Percentiles rank a stretch among this genome's conserved stretches.
Evolutionary conservation across 2,888 invertebrate species (phyloP).

Genomic region (Acrocyrtus sp.): DNA sequence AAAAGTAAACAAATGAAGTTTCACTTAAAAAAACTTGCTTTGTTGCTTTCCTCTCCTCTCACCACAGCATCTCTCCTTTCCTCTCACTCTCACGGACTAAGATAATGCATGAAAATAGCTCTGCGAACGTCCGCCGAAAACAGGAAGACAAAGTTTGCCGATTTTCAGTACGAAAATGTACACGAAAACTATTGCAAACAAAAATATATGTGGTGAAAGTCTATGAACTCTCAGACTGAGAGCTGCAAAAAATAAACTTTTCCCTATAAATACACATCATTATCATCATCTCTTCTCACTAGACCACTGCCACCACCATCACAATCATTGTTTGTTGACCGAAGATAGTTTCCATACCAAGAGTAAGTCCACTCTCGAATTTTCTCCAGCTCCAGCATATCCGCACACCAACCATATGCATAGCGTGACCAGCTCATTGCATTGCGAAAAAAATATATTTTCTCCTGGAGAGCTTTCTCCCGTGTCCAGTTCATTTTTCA

Average conservation of each 20-base stretch:
- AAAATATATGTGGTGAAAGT: background rate
- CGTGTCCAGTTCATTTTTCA: background rate
- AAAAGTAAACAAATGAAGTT: conserved; percentile 46
- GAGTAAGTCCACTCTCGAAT: conserved; percentile 3
- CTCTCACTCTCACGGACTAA: background rate
- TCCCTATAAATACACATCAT: background rate
- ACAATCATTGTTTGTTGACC: background rate
- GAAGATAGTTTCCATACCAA: background rate
- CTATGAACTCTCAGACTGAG: background rate
- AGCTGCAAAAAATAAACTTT: no score
- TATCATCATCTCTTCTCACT: background rate
- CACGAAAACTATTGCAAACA: background rate
- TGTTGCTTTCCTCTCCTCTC: background rate
- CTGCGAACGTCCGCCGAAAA: no score
- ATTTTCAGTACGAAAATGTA: conserved; percentile 13
- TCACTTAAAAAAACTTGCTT: conserved; percentile 15
- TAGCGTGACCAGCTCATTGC: background rate
- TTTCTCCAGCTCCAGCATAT: background rate
- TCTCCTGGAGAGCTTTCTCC: background rate
- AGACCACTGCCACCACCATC: background rate
- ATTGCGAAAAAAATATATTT: conserved; percentile 3
- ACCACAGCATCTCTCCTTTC: background rate
- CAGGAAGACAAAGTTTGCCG: conserved; percentile 23
- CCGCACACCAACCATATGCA: conserved; percentile 23
- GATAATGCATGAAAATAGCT: no score